Evolutionary conservation across 2,113 vertebrate genomes (phyloP).

Genomic region (Emydura subglobosa): DNA sequence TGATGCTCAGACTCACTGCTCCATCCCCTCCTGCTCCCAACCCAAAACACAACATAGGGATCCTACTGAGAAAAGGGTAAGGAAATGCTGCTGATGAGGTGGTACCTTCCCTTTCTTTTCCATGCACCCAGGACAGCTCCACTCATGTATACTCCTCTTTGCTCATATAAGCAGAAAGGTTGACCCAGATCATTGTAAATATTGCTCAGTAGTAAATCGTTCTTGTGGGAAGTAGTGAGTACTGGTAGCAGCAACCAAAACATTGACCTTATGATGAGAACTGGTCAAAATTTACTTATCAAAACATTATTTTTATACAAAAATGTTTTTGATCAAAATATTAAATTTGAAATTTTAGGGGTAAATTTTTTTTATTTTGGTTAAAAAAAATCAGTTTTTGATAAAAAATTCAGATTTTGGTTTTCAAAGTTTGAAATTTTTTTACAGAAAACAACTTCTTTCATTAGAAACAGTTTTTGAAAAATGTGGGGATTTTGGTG

Average conservation of each 20-base stretch:
- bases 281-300: background rate
- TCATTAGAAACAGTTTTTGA: slow-evolving; percentile 1
- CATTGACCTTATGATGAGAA: background rate
- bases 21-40: background rate
- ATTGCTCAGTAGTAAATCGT: background rate
- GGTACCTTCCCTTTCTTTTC: background rate
- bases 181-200: background rate
- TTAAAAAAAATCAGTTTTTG: background rate
- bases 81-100: background rate
- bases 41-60: background rate
- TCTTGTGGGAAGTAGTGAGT: background rate
- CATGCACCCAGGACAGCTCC: background rate
- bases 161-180: background rate
- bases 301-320: background rate
- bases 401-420: background rate
- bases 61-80: too few relatives aligned
- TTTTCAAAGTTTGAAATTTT: background rate
- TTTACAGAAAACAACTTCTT: background rate
- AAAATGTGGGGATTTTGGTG: background rate
- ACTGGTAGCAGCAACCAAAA: background rate
- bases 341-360: background rate
- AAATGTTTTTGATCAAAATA: background rate
- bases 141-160: background rate
- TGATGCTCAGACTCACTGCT: background rate
- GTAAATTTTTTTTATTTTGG: background rate